Evolutionary conservation across 2,888 invertebrate species (phyloP), one percentile per base, ranked within the genome.

Genomic region (Apoderus coryli): DNA sequence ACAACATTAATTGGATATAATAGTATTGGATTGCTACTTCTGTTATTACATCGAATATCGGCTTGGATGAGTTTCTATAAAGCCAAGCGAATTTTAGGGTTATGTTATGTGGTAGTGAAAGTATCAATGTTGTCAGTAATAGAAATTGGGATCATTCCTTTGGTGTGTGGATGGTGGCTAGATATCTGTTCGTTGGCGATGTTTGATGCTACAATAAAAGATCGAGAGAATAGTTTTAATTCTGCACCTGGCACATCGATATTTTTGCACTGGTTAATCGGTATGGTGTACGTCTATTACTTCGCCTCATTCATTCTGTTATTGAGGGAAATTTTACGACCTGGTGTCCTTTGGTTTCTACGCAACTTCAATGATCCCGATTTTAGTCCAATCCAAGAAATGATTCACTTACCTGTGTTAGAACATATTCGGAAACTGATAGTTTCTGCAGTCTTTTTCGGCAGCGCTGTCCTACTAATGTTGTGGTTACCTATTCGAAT

Each of bases 231-330:
- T 0, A 86, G 85, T 39, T 88, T 96, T 44, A 73, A 77, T 40
- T 70, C 81, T 0, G 90, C 93, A 0, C 96, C 96, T 0, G 92
- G 92, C 45, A 93, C 96, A 0, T 88, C 90, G 2, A 85, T 96
- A 68, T 96, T 96, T 54, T 81, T 98, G 32, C 96, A 98, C 56
- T 98, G 98, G 98, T 72, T 96, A 22, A 86, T 93, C 4, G 98
- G 98, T 34, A 96, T 98, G 93, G 85, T 86, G 16, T 98, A 93
- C 53, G 93, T 98, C 9, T 98, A 98, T 59, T 98, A 98, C 61
- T 96, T 98, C 53, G 98, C 96, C 4, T 93, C 93, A 0, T 96
- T 92, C 53, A 85, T 96, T 24, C 65, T 92, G 10, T 63, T 98
- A 3, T 59, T 98, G 13, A 65, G 96, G 30, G 96, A 98, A 60